Base-by-base conservation (phyloP, 1,140 invertebrate species). In the Matsumurasca onukii region DNA sequence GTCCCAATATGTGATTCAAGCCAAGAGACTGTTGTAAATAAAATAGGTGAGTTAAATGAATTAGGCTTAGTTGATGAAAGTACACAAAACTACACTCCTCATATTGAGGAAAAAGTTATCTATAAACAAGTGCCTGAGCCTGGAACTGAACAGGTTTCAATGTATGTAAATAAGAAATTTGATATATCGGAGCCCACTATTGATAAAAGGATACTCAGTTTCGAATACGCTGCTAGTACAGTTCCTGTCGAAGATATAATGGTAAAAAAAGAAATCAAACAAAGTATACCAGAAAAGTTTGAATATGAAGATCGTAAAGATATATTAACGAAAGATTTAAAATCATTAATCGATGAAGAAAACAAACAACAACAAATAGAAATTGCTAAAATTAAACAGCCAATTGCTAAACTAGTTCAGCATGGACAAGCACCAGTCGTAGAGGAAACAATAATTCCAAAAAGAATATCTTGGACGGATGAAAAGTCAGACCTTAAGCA, bases 331-430 rank as follows among this genome's bases (percentile, higher is more conserved):
- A 69, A 71, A 66, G 71, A 67, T 30, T 15, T 69, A 34, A 70
- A 67, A 68, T 59, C 72, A 31, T 51, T 72, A 24, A 63, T 71
- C 5, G 68, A 70, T 31, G 45, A 69, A 55, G 66, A 73, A 67
- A 67, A 69, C 30, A n/a, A 59, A 59, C 25, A 3, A 27, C 17
- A 68, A 29, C 52, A 66, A 51, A 25, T 52, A 51, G 3, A 29
- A 57, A 55, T 17, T 24, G 39, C 2, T 13, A 1, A 20, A 3
- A 31, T 48, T 12, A 31, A 49, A 30, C n/a, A n/a, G n/a, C n/a
- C 3, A 66, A 66, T 27, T 31, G 17, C 22, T 29, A 59, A 59
- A 59, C 9, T 27, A 27, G 24, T 27, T 3, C 13, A 59, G 25
- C 9, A 9, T n/a, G 31, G 2, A 29, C 31, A 64, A 55, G 31